Percentiles rank a stretch among this genome's conserved stretches.
Conservation (phyloP, 2,797 vertebrate species). For the Eulemur albifrons region DNA sequence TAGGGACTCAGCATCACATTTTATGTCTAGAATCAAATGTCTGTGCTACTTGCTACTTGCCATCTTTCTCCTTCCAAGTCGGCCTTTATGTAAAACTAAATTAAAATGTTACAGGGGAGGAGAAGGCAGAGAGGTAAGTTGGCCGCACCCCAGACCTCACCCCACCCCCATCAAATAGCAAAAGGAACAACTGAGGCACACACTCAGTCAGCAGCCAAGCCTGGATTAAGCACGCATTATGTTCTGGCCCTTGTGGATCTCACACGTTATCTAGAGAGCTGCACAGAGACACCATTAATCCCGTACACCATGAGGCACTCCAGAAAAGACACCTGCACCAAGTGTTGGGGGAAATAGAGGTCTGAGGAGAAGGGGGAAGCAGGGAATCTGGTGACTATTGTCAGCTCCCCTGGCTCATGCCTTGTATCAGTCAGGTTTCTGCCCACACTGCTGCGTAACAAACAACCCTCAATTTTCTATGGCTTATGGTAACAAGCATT, state of each 20-base stretch:
- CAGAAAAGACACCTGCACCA: background rate
- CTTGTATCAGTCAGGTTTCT: background rate
- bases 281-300: background rate
- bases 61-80: background rate
- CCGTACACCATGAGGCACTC: background rate
- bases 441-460: background rate
- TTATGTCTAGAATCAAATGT: constrained; percentile 4
- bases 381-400: background rate
- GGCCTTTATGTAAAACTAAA: constrained; percentile 20
- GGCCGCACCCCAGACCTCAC: background rate
- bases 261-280: background rate
- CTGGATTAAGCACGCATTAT: background rate
- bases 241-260: background rate
- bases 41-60: background rate
- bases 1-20: background rate
- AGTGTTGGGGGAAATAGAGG: background rate
- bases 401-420: background rate
- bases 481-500: background rate
- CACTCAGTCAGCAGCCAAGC: background rate
- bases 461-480: background rate
- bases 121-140: background rate
- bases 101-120: background rate
- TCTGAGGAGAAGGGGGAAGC: background rate
- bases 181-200: background rate
- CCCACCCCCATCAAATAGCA: background rate